Base-by-base conservation (phyloP, 2,888 invertebrate genomes). In the Acrobasis consociella region DNA sequence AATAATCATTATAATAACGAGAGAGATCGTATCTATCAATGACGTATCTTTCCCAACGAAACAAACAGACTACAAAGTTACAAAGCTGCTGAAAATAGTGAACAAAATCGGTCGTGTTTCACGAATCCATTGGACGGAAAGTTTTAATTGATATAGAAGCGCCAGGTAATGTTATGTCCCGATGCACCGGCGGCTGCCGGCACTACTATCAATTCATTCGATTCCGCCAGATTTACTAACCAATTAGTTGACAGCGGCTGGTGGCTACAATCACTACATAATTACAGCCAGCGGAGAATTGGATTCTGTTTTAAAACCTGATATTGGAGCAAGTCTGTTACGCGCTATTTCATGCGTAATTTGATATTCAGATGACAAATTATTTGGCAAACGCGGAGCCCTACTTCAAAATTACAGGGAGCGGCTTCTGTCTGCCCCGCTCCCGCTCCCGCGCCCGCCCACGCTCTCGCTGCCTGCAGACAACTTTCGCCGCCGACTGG, bases 311-410 rank as follows among this genome's bases (percentile, higher is more conserved):
- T 90, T 84, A 83, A 88, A 89, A 83, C 78, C 73, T 77, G 83
- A 78, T 83, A 85, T 84, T 76, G 76, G 77, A 82, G 79, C 80
- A 81, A 79, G 83, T 86, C 76, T 79, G 87, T 88, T 87, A 84
- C 89, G 84, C 83, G 85, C 86, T 86, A 88, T 90, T 91, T 89
- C 86, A 82, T 81, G 83, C 83, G 89, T 91, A 89, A 91, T 91
- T 91, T 88, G 90, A 91, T 91, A 91, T 90, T 87, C 86, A 83
- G 83, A 86, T 91, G 91, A 91, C 90, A 91, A 91, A 91, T 91
- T 91, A 89, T 89, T 87, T 83, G 78, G 79, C 81, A 80, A 79
- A 78, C 84, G 83, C 78, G 74, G 77, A 74, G 72, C 72, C 75
- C 71, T 62, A 65, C 74, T 74, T 75, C 80, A 76, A 88, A 91